A percentile compares a stretch with the other conserved stretches of the same genome.
phyloP scores from a whole-genome alignment of 2,797 vertebrate genomes.

The Thripadectes ignobilis region DNA sequence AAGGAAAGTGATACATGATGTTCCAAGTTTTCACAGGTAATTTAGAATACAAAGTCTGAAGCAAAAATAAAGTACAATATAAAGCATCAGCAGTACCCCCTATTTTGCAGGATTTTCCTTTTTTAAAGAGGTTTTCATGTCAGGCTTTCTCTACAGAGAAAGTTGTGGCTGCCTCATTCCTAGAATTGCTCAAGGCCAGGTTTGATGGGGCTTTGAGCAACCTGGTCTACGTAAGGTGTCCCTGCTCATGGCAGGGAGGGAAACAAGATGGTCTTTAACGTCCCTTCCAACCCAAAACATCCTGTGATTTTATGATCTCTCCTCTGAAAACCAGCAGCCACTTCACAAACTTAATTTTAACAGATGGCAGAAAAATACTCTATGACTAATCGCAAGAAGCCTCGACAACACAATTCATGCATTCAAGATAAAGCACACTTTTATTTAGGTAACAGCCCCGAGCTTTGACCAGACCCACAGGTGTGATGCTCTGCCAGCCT shows the following conservation, averaged over 20 bases:
- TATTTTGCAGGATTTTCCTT: background rate
- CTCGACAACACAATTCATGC: background rate
- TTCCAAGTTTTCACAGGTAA: background rate
- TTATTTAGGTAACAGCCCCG: background rate
- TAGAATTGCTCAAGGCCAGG: background rate
- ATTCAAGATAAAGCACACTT: fast-evolving
- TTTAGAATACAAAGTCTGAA: background rate
- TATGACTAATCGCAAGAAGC: background rate
- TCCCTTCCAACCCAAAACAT: background rate
- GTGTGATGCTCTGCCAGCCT: fast-evolving
- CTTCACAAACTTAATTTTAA: background rate
- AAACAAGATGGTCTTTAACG: background rate
- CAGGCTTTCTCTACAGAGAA: background rate
- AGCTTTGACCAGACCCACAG: fast-evolving
- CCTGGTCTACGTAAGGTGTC: background rate
- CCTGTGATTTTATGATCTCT: background rate
- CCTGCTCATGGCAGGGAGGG: background rate
- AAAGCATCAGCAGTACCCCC: background rate
- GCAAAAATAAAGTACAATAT: background rate
- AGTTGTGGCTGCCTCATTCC: background rate
- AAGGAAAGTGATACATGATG: background rate
- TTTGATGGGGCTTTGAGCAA: background rate
- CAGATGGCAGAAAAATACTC: fast-evolving
- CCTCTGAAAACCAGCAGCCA: background rate
- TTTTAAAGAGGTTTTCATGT: background rate